Evolutionary conservation across 2,797 vertebrate genomes (phyloP).

Genomic region (Bradypodion ventrale): DNA sequence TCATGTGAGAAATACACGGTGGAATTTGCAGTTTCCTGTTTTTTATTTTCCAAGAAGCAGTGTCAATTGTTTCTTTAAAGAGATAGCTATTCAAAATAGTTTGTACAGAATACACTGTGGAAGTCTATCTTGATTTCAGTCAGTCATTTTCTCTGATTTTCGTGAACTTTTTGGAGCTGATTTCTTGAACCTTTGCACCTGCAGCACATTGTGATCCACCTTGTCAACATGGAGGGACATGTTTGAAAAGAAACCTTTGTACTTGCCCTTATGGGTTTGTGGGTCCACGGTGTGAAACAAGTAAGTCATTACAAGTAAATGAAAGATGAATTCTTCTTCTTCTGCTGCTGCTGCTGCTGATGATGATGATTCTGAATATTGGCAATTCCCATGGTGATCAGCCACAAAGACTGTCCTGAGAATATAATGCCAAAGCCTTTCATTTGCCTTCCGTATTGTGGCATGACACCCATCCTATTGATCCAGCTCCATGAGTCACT

Average conservation of each 20-base stretch:
- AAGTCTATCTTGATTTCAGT: background rate
- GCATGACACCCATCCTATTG: no score
- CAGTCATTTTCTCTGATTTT: background rate
- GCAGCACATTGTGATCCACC: slow-evolving; percentile 85
- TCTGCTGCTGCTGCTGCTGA: no score
- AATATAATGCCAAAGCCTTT: no score
- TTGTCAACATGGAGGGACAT: slow-evolving; percentile 86
- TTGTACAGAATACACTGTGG: background rate
- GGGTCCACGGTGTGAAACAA: slow-evolving; percentile 89
- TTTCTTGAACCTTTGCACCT: slow-evolving; percentile 56
- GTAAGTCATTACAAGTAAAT: slow-evolving; percentile 74
- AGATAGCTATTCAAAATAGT: slow-evolving; percentile 8
- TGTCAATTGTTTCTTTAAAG: slow-evolving; percentile 18
- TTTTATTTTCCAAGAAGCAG: background rate
- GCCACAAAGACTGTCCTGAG: no score
- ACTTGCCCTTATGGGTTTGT: slow-evolving; percentile 91
- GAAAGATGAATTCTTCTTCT: no score
- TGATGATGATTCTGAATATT: no score
- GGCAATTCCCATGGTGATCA: no score
- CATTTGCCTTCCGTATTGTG: no score
- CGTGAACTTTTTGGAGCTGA: slow-evolving; percentile 16
- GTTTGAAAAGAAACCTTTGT: slow-evolving; percentile 86
- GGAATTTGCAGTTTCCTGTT: background rate
- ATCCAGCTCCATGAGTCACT: no score
- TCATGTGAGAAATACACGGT: background rate